Evolutionary conservation across 2,113 vertebrate species (phyloP).

Genomic region (Ciconia boyciana): DNA sequence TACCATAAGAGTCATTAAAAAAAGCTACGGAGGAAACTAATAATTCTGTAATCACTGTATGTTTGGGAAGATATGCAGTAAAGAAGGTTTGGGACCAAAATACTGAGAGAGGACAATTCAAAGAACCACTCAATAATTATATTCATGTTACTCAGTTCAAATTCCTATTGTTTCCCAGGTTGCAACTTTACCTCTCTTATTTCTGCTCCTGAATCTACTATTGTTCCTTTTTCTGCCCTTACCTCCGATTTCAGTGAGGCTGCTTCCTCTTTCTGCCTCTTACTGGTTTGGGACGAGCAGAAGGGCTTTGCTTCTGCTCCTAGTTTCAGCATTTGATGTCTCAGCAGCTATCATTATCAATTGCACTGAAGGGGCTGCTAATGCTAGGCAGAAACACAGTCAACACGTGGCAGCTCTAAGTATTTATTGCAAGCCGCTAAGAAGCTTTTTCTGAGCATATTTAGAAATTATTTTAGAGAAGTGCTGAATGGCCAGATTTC

Average conservation of each 20-base stretch:
- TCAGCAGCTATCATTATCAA: not conserved
- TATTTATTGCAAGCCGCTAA: constrained; percentile 24
- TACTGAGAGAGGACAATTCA: not conserved
- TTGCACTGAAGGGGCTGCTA: not conserved
- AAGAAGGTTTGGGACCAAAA: not conserved
- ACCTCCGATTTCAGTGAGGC: not conserved
- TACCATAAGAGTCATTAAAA: not conserved
- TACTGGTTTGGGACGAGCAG: not conserved
- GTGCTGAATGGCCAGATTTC: constrained; percentile 1
- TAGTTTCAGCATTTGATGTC: not conserved
- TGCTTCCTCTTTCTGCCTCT: not conserved
- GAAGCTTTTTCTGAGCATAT: constrained; percentile 44
- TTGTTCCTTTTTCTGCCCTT: not conserved
- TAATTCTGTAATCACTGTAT: not conserved
- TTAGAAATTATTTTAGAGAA: constrained; percentile 37
- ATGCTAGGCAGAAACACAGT: not conserved
- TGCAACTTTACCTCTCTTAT: not conserved
- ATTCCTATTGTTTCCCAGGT: not conserved
- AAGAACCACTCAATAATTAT: not conserved
- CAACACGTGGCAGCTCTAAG: not conserved
- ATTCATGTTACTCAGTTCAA: not conserved
- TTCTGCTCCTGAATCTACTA: not conserved
- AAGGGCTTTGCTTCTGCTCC: not conserved
- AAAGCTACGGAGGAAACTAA: not conserved
- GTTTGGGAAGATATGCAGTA: not conserved